Conservation (phyloP, 2,113 vertebrate species). For the Oncorhynchus clarkii region DNA sequence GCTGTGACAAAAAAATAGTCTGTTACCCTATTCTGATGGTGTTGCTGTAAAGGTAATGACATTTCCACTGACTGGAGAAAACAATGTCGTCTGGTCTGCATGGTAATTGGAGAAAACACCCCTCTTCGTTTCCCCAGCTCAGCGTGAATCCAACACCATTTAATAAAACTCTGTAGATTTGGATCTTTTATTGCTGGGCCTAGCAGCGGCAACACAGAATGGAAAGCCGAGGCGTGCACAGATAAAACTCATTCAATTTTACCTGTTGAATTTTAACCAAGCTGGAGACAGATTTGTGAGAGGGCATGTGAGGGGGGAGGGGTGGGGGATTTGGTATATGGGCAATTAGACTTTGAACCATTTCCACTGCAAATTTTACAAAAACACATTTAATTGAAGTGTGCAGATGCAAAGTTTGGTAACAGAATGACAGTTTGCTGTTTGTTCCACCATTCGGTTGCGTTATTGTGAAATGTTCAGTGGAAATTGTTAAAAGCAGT, state of each 20-base stretch:
- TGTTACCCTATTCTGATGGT: slow-evolving; percentile 70
- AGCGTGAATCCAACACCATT: slow-evolving; percentile 63
- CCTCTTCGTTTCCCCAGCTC: slow-evolving; percentile 57
- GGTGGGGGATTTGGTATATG: too few species aligned
- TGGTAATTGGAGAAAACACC: slow-evolving; percentile 68
- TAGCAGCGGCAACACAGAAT: slow-evolving; percentile 44
- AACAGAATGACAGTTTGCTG: too few species aligned
- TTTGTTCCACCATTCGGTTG: too few species aligned
- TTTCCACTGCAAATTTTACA: too few species aligned
- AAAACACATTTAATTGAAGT: too few species aligned
- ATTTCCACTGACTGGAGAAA: slow-evolving; percentile 77
- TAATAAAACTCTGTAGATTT: slow-evolving; percentile 73
- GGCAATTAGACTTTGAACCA: too few species aligned
- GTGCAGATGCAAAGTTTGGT: too few species aligned
- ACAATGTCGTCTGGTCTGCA: slow-evolving; percentile 68
- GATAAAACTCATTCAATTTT: slow-evolving; percentile 65
- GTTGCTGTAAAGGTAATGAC: slow-evolving; percentile 71
- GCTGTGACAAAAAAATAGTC: slow-evolving; percentile 66
- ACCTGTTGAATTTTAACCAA: slow-evolving; percentile 66
- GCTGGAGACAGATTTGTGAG: slow-evolving; percentile 39
- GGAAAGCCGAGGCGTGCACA: slow-evolving; percentile 45
- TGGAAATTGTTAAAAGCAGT: too few species aligned
- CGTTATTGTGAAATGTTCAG: too few species aligned
- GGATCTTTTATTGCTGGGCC: slow-evolving; percentile 66
- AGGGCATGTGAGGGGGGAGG: background rate